Conservation (phyloP, 2,113 vertebrate genomes). For the Crotalus tigris region DNA sequence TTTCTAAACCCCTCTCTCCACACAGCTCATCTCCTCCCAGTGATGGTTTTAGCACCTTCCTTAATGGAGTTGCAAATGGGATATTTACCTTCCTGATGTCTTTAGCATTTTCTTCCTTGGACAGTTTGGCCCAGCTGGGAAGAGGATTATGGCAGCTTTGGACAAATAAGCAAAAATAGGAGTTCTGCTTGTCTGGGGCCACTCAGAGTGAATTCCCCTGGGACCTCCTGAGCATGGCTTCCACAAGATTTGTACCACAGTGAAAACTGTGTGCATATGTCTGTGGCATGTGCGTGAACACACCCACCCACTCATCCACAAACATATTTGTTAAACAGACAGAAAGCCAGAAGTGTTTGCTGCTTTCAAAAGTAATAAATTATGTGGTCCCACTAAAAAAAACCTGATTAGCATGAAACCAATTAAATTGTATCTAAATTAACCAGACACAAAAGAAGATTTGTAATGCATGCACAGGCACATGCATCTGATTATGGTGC, state of each 20-base stretch:
- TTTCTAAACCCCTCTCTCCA: background rate
- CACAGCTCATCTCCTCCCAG: background rate
- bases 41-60: slow-evolving; percentile 43
- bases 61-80: slow-evolving; percentile 37
- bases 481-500: background rate
- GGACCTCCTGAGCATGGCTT: background rate
- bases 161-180: background rate
- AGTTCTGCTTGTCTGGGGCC: background rate
- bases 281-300: background rate
- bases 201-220: background rate
- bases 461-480: background rate
- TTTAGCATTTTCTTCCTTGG: slow-evolving; percentile 34
- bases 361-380: background rate
- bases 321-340: background rate
- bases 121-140: slow-evolving; percentile 12
- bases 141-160: background rate
- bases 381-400: background rate
- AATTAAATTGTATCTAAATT: background rate
- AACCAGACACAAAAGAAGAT: background rate
- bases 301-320: no score
- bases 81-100: slow-evolving; percentile 11
- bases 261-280: background rate
- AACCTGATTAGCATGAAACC: background rate
- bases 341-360: background rate
- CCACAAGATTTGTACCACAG: background rate